Conservation (phyloP, 2,113 vertebrate genomes). For the Eudorcas thomsonii region DNA sequence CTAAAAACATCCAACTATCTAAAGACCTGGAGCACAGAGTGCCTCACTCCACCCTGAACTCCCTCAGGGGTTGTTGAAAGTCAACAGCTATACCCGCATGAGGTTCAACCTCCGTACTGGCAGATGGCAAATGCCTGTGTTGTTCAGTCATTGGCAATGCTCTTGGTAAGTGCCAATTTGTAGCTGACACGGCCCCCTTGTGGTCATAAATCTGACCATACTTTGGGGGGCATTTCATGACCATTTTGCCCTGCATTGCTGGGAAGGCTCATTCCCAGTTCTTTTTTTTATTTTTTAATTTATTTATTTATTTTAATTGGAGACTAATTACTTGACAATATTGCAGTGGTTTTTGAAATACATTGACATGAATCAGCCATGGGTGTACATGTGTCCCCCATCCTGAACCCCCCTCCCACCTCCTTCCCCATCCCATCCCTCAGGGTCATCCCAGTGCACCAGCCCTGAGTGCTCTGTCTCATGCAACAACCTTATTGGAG, state of each 20-base stretch:
- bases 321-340: neutral
- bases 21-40: neutral
- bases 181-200: neutral
- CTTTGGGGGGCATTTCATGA: neutral
- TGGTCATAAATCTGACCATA: neutral
- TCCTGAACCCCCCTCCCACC: neutral
- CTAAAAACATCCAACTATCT: neutral
- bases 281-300: neutral
- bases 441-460: neutral
- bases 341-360: neutral
- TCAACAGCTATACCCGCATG: neutral
- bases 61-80: neutral
- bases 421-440: neutral
- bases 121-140: neutral
- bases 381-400: neutral
- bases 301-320: neutral
- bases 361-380: neutral
- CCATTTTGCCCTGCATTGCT: fast-evolving
- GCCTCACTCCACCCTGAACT: neutral
- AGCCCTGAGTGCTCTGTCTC: neutral
- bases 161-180: neutral
- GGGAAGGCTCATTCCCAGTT: neutral
- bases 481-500: neutral
- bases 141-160: neutral
- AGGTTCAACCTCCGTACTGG: neutral